These are phyloP conservation scores for Lucilia sericata DNA, from an alignment of 1,140 invertebrate genomes.

Conservation along the genomic window DNA sequence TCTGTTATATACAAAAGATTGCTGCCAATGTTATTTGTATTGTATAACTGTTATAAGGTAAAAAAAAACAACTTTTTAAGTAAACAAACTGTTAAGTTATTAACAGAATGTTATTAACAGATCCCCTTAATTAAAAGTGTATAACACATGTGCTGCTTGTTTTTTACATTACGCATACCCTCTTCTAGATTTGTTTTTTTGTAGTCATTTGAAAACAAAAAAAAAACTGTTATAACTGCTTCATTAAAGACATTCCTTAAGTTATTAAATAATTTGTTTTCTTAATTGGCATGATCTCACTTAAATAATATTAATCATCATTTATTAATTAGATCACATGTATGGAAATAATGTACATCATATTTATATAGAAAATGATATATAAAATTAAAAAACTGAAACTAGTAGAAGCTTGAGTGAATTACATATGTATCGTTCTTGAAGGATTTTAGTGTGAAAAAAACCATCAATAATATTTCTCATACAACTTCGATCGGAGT, in stretches of 20 bases:
- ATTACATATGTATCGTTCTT: no score
- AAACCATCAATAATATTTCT: no score
- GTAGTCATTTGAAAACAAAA: no score
- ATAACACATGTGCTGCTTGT: not conserved
- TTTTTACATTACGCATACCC: not conserved
- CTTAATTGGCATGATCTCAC: slow-evolving; percentile 41
- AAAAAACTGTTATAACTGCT: slow-evolving; percentile 6
- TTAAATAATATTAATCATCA: slow-evolving; percentile 8
- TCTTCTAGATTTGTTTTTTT: no score
- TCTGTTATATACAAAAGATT: not conserved
- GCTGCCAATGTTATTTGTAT: not conserved
- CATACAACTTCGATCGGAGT: no score
- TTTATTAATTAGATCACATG: slow-evolving; percentile 31
- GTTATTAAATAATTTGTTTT: slow-evolving; percentile 37
- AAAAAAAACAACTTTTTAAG: not conserved
- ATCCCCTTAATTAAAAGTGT: not conserved
- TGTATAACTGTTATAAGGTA: not conserved
- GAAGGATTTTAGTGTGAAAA: no score
- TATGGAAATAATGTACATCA: no score
- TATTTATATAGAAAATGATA: no score
- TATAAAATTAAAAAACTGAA: no score
- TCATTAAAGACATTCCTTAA: slow-evolving; percentile 33
- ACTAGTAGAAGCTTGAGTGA: no score
- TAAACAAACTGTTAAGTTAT: not conserved
- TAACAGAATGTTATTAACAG: not conserved